Evolutionary conservation across 2,797 vertebrate genomes (phyloP), one percentile per base, ranked within the genome.

Genomic region (Cheirogaleus major): DNA sequence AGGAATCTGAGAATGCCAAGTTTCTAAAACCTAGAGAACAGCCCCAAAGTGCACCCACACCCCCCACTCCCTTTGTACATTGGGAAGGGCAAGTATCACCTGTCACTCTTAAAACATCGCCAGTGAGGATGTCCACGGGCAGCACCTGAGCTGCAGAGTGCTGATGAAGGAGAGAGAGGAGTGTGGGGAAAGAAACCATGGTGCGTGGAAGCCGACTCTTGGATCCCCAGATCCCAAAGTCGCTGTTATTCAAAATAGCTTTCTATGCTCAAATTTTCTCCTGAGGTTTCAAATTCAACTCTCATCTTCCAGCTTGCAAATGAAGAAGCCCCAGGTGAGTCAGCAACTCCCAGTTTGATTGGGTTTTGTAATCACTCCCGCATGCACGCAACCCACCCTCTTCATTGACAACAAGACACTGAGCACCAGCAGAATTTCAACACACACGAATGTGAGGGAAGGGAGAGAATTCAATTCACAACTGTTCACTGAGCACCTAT

Each of bases 261-360:
- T 93, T 35, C 30, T 11, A 48, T 32, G 17, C 65, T 87, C 15
- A 63, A 17, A 35, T 70, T n/a, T 93, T 85, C 80, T 93, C 50
- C 45, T 52, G 59, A 23, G 12, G 3, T 59, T 82, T 93, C 84
- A 52, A 80, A 89, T 59, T 63, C 69, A 63, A n/a, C 38, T 78
- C 27, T 87, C 30, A 30, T 59, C 67, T 59, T 69, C 82, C 70
- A 61, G 65, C 57, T 92, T 72, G 30, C 72, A 83, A 93, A 93
- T 65, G 92, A 75, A 95, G 90, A 96, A 92, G 32, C 59, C 32
- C 27, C 38, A 92, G 89, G 89, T 61, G 48, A 93, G 48, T 69
- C 61, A 65, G 70, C 3, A 2, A 93, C 45, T 91, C n/a, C 52
- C 32, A 55, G 23, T 78, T 67, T 73, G 65, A 90, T 7, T 50